Base-by-base conservation (phyloP, 2,888 invertebrate species). In the Serripes groenlandicus region DNA sequence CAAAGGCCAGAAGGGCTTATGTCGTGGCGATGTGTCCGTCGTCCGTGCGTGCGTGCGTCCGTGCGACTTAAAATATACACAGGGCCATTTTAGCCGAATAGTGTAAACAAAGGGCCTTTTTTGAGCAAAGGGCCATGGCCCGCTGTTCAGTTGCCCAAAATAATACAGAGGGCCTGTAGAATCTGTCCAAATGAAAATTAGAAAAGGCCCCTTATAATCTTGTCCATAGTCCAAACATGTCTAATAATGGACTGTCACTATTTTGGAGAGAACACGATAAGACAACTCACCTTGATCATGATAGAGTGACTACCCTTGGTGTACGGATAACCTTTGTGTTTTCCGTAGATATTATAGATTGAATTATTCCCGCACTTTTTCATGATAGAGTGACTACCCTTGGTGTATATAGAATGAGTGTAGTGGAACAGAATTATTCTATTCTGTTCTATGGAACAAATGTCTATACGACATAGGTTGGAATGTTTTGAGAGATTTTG, bases 81-180 rank as follows among this genome's bases (percentile, higher is more conserved):
- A 56, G 56, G 56, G 56, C 56, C 56, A 26, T 56, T 56, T 11
- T 26, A 2, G 23, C 26, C 56, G 23, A 26, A 26, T n/a, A 26
- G 23, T 26, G 56, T 23, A 26, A 26, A 26, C 26, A 26, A 56
- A 56, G 66, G 37, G 34, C 66, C 37, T 23, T 66, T 66, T 37
- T n/a, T 37, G 37, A 23, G 37, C 66, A 66, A 35, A 23, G 66
- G 66, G 66, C 66, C 66, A 66, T 66, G 66, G 66, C 66, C 66
- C 35, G n/a, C 66, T 66, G 66, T 66, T 66, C 30, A 66, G 34
- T 37, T 23, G 37, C 66, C 37, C 26, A 66, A 66, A 66, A 21
- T 37, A n/a, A 66, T 66, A 37, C 66, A 30, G 37, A 37, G 34
- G 35, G 66, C 66, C 34, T 34, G 15, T n/a, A 21, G n/a, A 66